phyloP scores from a whole-genome alignment of 2,888 invertebrate species.

The Phania funesta region DNA sequence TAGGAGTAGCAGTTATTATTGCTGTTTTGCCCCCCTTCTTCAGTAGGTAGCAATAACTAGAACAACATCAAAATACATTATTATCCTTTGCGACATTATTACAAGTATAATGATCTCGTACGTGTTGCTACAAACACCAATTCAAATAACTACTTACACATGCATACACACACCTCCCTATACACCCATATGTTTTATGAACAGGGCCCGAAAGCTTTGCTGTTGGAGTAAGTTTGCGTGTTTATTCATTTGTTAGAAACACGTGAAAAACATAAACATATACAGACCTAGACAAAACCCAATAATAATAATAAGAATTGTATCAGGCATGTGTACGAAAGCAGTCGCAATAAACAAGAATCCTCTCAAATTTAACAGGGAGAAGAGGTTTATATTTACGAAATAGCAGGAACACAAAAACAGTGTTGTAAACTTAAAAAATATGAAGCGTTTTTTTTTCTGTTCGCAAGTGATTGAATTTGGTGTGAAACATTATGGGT shows the following conservation, averaged over 20 bases:
- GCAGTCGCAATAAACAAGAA: conserved; percentile 73
- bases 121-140: conserved; percentile 59
- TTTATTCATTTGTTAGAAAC: not conserved
- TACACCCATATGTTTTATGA: not conserved
- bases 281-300: conserved; percentile 57
- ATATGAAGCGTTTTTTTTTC: too few species aligned
- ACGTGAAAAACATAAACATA: conserved; percentile 58
- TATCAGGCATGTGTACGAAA: conserved; percentile 14
- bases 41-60: conserved; percentile 12
- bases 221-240: not conserved
- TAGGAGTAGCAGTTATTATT: conserved; percentile 4
- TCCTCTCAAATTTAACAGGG: conserved; percentile 75
- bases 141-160: conserved; percentile 17
- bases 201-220: not conserved
- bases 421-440: conserved; percentile 23
- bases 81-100: conserved; percentile 65
- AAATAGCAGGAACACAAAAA: not conserved
- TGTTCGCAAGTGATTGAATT: too few species aligned
- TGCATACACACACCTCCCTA: not conserved
- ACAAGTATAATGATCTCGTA: conserved; percentile 61
- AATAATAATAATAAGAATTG: conserved; percentile 57
- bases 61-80: conserved; percentile 42
- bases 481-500: too few species aligned
- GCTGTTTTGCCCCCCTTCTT: not conserved
- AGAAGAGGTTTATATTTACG: conserved; percentile 64